Conservation (phyloP, 2,797 vertebrate species). For the Amniataba percoides region DNA sequence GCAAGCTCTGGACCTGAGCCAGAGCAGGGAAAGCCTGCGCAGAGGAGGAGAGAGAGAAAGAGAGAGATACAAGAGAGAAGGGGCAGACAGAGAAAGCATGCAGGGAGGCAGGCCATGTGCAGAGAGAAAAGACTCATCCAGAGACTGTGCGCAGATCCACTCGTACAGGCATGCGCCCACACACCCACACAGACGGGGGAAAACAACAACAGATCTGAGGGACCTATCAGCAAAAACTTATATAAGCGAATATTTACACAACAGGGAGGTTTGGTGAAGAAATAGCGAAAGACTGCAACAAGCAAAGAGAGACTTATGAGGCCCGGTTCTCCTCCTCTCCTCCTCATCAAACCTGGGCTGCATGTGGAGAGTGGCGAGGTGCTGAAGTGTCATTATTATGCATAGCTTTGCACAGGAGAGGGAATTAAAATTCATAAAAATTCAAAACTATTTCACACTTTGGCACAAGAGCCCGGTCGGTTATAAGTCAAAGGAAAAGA, state of each 20-base stretch:
- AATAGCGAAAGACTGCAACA: slow-evolving; percentile 34
- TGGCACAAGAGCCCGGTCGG: slow-evolving; percentile 9
- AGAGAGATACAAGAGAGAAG: slow-evolving; percentile 14
- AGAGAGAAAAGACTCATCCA: slow-evolving; percentile 45
- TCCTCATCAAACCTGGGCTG: slow-evolving; percentile 3
- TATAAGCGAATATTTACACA: slow-evolving; percentile 41
- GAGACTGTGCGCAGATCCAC: slow-evolving; percentile 24
- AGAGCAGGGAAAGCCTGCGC: slow-evolving; percentile 92
- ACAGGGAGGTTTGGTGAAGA: slow-evolving; percentile 41
- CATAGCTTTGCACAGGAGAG: slow-evolving; percentile 15
- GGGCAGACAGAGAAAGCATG: slow-evolving; percentile 65
- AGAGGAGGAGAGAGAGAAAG: slow-evolving; percentile 80
- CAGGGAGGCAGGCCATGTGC: slow-evolving; percentile 52
- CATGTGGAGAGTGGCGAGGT: not conserved
- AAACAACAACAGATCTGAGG: slow-evolving; percentile 34
- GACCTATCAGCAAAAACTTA: slow-evolving; percentile 30
- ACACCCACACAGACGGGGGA: slow-evolving; percentile 32
- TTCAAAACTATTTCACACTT: slow-evolving; percentile 22
- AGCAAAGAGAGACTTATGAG: slow-evolving; percentile 41
- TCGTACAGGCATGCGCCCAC: slow-evolving; percentile 48
- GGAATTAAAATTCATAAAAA: slow-evolving; percentile 34
- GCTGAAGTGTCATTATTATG: not conserved
- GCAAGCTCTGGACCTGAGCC: slow-evolving; percentile 92
- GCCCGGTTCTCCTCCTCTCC: not conserved
- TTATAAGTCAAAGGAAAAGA: slow-evolving; percentile 47